Base-by-base conservation (phyloP, 2,113 vertebrate genomes). In the Catagonus wagneri region DNA sequence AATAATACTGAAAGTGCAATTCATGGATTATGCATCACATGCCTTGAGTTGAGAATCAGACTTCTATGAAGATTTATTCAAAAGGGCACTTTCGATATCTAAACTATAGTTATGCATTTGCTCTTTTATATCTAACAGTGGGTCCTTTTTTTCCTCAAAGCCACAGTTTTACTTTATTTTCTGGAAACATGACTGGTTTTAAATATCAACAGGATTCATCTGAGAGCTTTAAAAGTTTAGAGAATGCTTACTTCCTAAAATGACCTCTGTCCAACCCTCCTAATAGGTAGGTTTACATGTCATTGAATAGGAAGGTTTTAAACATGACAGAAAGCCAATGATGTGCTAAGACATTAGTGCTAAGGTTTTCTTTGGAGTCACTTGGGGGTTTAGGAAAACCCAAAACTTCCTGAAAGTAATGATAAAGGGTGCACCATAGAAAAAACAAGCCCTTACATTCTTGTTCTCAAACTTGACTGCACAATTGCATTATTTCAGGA, bases 231-330 rank as follows among this genome's bases (percentile, higher is more conserved):
- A 63, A 90, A 96, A 87, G 0, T 65, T 65, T 20, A 5, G 27
- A 52, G 15, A 1, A 95, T 69, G 85, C 74, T 83, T 19, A 92
- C 97, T 97, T 96, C 66, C 39, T 97, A 96, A 95, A 97, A 83
- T 88, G 89, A 96, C 83, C 92, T 97, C 83, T 74, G 65, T 95
- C 58, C 86, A 68, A 0, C 90, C 61, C 85, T 83, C 68, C 0
- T 93, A 95, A 96, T 95, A 94, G 76, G 52, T 65, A 85, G 97
- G 97, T 97, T 98, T 39, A 85, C 56, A 96, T 95, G 89, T 50
- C 90, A 97, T 95, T 97, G 96, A 98, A 90, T 95, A 85, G 87
- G 80, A 79, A 78, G 6, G 50, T 96, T 98, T 97, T 66, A 97
- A 97, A 94, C 54, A 60, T 93, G 92, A 75, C 52, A 90, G 87